Conservation (phyloP, 2,113 vertebrate genomes). For the Scortum barcoo region DNA sequence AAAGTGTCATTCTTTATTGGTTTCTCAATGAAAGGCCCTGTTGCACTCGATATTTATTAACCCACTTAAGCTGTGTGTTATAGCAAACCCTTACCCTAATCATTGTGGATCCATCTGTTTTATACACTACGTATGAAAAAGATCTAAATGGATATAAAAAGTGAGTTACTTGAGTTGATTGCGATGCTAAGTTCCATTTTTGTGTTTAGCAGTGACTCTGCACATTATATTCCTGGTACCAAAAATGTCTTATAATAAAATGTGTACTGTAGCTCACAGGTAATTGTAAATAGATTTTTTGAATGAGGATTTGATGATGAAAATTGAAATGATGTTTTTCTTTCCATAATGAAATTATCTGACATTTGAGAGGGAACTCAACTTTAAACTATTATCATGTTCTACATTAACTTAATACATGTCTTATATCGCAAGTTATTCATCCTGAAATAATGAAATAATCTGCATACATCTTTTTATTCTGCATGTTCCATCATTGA, state of each 20-base stretch:
- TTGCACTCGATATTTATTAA: slow-evolving; percentile 73
- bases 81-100: not conserved
- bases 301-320: too few species aligned
- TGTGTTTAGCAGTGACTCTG: not conserved
- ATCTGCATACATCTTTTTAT: not conserved
- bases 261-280: not conserved
- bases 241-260: not conserved
- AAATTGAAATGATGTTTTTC: not conserved
- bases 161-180: not conserved
- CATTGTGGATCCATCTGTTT: not conserved
- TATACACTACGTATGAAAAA: too few species aligned
- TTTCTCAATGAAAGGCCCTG: slow-evolving; percentile 79
- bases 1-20: slow-evolving; percentile 78
- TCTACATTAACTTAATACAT: not conserved
- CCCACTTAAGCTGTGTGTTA: not conserved
- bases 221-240: not conserved
- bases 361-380: not conserved
- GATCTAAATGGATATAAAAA: too few species aligned
- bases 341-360: not conserved
- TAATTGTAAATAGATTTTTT: not conserved
- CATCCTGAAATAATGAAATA: not conserved
- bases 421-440: not conserved
- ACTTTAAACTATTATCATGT: not conserved
- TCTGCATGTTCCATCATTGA: not conserved
- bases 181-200: not conserved